Conservation (phyloP, 2,113 vertebrate genomes). For the Myotis lucifugus region DNA sequence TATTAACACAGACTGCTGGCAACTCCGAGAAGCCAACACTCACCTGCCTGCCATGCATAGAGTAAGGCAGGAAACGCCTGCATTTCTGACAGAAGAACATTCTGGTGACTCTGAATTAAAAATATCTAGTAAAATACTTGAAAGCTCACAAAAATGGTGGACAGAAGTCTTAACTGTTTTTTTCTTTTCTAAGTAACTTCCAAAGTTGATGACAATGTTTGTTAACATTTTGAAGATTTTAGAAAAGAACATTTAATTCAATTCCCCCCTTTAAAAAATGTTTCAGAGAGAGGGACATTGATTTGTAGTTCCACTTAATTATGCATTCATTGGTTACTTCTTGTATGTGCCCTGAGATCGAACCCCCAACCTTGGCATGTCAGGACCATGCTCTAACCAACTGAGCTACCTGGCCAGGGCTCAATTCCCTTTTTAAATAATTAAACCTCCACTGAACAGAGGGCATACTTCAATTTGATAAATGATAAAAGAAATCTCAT, state of each 20-base stretch:
- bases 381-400: too few relatives aligned
- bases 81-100: not conserved
- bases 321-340: too few relatives aligned
- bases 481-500: not conserved
- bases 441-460: constrained; percentile 29
- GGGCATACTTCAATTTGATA: not conserved
- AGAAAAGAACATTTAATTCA: not conserved
- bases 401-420: too few relatives aligned
- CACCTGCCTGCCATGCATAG: not conserved
- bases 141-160: not conserved
- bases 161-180: not conserved
- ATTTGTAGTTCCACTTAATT: too few relatives aligned
- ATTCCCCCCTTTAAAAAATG: too few relatives aligned
- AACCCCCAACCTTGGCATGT: too few relatives aligned
- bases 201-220: not conserved
- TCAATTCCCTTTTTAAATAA: constrained; percentile 33
- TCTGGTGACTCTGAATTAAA: not conserved
- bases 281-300: too few relatives aligned
- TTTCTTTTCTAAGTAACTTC: constrained; percentile 4
- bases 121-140: constrained; percentile 10
- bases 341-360: too few relatives aligned
- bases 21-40: not conserved
- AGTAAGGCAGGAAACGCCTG: not conserved
- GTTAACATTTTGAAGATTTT: constrained; percentile 5
- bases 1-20: not conserved